Percentiles rank a stretch among this genome's conserved stretches.
Evolutionary conservation across 2,888 invertebrate species (phyloP).

Genomic region (Pachydiplax longipennis): DNA sequence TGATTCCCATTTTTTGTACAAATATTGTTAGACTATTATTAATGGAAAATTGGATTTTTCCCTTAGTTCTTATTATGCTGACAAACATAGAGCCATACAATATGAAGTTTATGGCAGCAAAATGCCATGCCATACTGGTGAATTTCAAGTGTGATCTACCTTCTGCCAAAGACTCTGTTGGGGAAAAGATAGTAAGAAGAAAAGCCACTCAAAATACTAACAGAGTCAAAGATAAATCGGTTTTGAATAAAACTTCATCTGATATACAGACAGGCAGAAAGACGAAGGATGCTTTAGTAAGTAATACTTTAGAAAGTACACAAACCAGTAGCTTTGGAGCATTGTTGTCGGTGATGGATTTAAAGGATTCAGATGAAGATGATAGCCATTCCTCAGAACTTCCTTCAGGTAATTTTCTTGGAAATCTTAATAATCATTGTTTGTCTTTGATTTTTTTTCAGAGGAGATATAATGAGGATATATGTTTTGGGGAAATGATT

Average conservation of each 20-base stretch:
- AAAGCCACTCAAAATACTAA: not conserved
- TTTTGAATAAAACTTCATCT: no score
- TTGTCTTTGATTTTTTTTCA: no score
- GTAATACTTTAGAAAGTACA: not conserved
- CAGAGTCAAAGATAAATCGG: not conserved
- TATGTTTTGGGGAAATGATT: no score
- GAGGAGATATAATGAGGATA: no score
- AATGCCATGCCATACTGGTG: not conserved
- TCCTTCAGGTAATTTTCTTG: not conserved
- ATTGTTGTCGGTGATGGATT: not conserved
- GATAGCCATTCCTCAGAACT: not conserved
- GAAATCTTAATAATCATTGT: no score
- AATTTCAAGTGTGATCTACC: not conserved
- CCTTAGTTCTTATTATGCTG: not conserved
- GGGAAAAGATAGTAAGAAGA: not conserved
- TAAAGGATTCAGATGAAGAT: not conserved
- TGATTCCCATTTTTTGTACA: no score
- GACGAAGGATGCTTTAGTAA: not conserved
- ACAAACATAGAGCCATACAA: not conserved
- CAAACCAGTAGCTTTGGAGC: not conserved
- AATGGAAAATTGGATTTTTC: not conserved
- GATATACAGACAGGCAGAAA: not conserved
- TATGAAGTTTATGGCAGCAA: conserved; percentile 2
- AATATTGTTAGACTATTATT: no score
- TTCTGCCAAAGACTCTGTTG: no score